Percentiles rank a stretch among this genome's conserved stretches.
These are phyloP conservation scores for Dolichomitus sp. DNA, from an alignment of 2,888 invertebrate genomes.

Conservation along the genomic window DNA sequence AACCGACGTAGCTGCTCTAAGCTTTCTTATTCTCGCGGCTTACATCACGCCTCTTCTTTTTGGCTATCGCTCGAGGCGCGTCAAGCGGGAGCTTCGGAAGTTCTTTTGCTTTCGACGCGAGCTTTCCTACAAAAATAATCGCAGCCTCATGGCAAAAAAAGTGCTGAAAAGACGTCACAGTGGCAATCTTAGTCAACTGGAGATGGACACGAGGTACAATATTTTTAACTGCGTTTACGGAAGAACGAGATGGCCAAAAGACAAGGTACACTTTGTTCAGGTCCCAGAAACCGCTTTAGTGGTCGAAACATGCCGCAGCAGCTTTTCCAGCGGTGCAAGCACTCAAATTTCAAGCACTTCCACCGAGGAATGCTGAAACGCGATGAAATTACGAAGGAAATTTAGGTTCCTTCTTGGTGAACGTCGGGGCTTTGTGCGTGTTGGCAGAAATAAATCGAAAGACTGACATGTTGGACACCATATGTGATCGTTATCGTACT, in stretches of 20 bases:
- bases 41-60: conserved; percentile 92
- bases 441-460: background rate
- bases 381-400: conserved; percentile 6
- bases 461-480: conserved; percentile 87
- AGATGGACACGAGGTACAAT: conserved; percentile 81
- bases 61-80: conserved; percentile 91
- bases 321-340: conserved; percentile 89
- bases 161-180: conserved; percentile 83
- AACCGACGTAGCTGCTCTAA: conserved; percentile 78
- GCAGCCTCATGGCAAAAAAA: conserved; percentile 86
- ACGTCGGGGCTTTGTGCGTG: background rate
- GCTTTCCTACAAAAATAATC: conserved; percentile 83
- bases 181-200: conserved; percentile 76
- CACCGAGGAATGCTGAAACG: conserved; percentile 86
- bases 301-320: conserved; percentile 89
- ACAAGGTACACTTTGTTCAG: conserved; percentile 87
- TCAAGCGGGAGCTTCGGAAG: conserved; percentile 88
- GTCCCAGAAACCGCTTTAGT: conserved; percentile 88
- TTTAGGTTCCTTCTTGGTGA: background rate
- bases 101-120: conserved; percentile 86
- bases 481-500: conserved; percentile 86
- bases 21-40: conserved; percentile 88
- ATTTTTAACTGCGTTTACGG: conserved; percentile 84
- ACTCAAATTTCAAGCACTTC: conserved; percentile 89
- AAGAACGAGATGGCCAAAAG: conserved; percentile 81